Conservation (phyloP, 2,797 vertebrate genomes). For the Poecilia picta region DNA sequence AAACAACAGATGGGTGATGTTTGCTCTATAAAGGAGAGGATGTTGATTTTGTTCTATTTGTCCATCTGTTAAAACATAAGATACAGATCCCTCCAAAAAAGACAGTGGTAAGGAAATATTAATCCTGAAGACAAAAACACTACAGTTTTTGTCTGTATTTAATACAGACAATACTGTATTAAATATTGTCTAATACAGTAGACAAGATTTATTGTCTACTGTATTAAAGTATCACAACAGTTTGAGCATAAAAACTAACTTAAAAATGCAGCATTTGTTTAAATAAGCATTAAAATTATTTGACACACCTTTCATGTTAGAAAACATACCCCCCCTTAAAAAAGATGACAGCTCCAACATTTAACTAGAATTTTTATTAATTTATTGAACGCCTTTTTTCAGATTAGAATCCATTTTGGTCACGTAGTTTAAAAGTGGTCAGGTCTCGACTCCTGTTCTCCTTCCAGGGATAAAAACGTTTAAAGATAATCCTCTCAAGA, state of each 20-base stretch:
- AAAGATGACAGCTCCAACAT: neutral
- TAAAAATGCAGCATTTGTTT: neutral
- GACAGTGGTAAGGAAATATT: neutral
- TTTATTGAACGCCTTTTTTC: neutral
- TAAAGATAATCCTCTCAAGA: neutral
- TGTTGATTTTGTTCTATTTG: neutral
- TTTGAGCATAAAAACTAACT: neutral
- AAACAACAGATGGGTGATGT: neutral
- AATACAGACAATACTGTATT: too few species aligned
- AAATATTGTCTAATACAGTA: too few species aligned
- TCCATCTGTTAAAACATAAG: neutral
- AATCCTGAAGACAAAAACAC: neutral
- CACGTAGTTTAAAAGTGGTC: neutral
- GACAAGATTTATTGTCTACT: neutral
- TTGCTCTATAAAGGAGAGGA: neutral
- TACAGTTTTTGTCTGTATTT: too few species aligned
- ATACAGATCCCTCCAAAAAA: neutral
- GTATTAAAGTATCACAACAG: neutral
- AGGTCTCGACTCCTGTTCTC: neutral
- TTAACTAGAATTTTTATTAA: neutral
- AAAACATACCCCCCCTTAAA: neutral
- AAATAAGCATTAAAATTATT: neutral
- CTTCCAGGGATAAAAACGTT: slow-evolving; percentile 6
- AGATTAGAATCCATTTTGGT: neutral
- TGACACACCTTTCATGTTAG: neutral